Conservation (phyloP, 2,888 invertebrate genomes). For the Arge pagana region DNA sequence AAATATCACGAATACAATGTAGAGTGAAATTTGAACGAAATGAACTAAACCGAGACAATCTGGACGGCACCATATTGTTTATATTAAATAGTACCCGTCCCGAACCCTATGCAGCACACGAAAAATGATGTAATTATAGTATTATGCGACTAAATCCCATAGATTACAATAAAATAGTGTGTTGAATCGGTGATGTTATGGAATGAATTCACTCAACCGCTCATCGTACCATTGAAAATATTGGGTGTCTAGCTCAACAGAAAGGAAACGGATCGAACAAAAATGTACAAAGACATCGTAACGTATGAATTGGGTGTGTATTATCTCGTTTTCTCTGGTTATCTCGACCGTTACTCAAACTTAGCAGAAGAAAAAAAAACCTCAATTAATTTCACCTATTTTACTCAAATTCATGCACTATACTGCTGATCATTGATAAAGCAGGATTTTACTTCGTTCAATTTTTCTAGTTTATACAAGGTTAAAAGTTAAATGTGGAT, state of each 20-base stretch:
- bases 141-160: conserved; percentile 9
- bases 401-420: too few species aligned
- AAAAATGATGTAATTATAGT: conserved; percentile 11
- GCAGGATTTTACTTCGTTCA: too few species aligned
- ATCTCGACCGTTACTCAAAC: too few species aligned
- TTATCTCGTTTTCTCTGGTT: too few species aligned
- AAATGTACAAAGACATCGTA: too few species aligned
- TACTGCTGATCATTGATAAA: too few species aligned
- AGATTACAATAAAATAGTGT: conserved; percentile 15
- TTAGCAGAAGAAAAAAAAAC: too few species aligned
- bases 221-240: conserved; percentile 15
- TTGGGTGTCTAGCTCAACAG: conserved; percentile 8
- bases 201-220: conserved; percentile 2
- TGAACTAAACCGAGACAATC: conserved; percentile 19
- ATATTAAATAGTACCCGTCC: conserved; percentile 22
- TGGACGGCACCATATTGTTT: conserved; percentile 21
- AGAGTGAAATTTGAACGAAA: conserved; percentile 11
- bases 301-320: too few species aligned
- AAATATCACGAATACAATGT: conserved; percentile 6
- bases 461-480: too few species aligned
- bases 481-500: too few species aligned
- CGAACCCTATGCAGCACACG: conserved; percentile 15
- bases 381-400: too few species aligned
- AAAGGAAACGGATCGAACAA: not conserved
- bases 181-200: conserved; percentile 11